Evolutionary conservation across 2,113 vertebrate species (phyloP), one percentile per base, ranked within the genome.

Genomic region (Mesoclemmys tuberculata): DNA sequence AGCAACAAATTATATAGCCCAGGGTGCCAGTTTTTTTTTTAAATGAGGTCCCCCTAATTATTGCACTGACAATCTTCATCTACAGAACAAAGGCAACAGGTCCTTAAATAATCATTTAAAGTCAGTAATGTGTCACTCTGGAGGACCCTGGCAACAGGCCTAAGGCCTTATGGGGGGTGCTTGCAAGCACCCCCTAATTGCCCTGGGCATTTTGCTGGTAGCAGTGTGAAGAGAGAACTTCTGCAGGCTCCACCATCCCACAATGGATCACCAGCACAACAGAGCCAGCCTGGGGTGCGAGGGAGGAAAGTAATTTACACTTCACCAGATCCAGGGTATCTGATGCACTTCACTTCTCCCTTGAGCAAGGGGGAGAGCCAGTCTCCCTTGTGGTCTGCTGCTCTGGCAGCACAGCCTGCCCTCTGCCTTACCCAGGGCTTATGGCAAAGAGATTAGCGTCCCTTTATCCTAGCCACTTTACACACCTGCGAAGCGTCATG

Each of bases 61-160:
- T 96, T 81, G 78, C 74, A n/a, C 2, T 1, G 61, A 95, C 95
- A 97, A 94, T 78, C 90, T 97, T 96, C 94, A 90, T 71, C 77
- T 61, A 5, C 64, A 27, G 79, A 89, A 94, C 88, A 94, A 96
- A 93, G 90, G 48, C 64, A 0, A 35, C 71, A 51, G 71, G 0
- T 0, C 46, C 74, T 46, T 6, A 2, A 79, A 82, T 89, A 94
- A 88, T 74, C 21, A 74, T 74, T 74, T 74, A 10, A 74, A 74
- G 18, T 74, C n/a, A 74, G 21, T 74, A 38, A 18, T 10, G n/a
- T 24, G 10, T 74, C 38, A 74, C 51, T 52, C 13, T 52, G 38
- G 10, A 5, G 35, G 68, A 74, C 21, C 10, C 68, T 22, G 68
- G 18, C 68, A 71, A 38, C 9, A 38, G 56, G 19, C 16, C 35